Percentiles rank a stretch among this genome's conserved stretches.
These are phyloP conservation scores for Steinernema hermaphroditum DNA, from an alignment of 2,888 invertebrate genomes.

Conservation along the genomic window DNA sequence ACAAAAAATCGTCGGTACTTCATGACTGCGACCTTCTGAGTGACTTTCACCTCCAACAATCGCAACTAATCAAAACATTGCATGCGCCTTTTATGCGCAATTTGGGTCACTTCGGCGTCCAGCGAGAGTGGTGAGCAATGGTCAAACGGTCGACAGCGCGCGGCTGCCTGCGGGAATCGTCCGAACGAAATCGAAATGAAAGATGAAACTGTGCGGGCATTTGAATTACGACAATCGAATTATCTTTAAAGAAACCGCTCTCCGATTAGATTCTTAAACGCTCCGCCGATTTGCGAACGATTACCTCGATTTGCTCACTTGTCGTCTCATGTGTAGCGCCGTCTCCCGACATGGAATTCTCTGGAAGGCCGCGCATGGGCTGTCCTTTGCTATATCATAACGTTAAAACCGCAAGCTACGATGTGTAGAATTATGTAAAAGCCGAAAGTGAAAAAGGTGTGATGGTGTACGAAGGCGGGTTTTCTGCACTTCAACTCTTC, in stretches of 20 bases:
- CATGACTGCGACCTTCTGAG: background rate
- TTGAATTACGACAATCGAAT: background rate
- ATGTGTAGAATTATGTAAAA: too few species aligned
- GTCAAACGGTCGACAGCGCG: slow-evolving; percentile 5
- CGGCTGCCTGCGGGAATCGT: background rate
- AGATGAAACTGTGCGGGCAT: background rate
- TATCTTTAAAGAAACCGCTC: background rate
- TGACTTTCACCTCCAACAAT: slow-evolving; percentile 1
- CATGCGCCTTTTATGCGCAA: slow-evolving; percentile 14
- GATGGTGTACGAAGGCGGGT: too few species aligned
- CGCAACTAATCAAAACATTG: slow-evolving; percentile 29
- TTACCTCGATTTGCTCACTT: too few species aligned
- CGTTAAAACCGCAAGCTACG: too few species aligned
- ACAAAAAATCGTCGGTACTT: slow-evolving; percentile 21
- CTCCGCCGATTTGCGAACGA: too few species aligned
- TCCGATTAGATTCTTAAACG: too few species aligned
- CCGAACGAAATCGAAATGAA: slow-evolving; percentile 21
- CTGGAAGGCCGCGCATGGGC: too few species aligned
- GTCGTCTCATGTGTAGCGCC: too few species aligned
- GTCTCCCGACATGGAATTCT: too few species aligned
- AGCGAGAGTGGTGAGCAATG: slow-evolving; percentile 10
- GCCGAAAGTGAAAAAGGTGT: too few species aligned
- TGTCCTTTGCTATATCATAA: too few species aligned
- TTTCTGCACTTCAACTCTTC: too few species aligned
- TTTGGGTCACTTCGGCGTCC: slow-evolving; percentile 24